Base-by-base conservation (phyloP, 2,113 vertebrate species). In the Naja naja region DNA sequence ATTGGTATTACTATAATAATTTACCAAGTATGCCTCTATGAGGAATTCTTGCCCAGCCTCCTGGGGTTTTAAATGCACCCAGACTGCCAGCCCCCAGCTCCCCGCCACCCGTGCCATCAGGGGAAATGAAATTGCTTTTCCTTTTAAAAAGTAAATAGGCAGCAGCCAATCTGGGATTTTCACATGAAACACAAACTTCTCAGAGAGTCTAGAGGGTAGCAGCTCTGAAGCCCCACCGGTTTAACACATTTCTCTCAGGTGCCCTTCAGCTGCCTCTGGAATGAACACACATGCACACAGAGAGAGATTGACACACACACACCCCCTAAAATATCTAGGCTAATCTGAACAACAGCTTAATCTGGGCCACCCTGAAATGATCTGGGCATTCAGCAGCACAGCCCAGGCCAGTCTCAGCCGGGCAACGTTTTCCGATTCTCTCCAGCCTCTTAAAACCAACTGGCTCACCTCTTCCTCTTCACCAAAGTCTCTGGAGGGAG, bases 341-440 rank as follows among this genome's bases (percentile, higher is more conserved):
- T 88, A 87, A 54, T 52, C 39, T 60, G 14, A 87, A 64, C 9
- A 45, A 43, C 14, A 53, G 58, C 58, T 81, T 90, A 27, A 55
- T 64, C 56, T 52, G 34, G 34, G 55, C 91, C 58, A 64, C 27
- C 69, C 49, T 1, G 0, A 60, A 47, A 85, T 87, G 56, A 5
- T 49, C 47, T 49, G 0, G n/a, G 56, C 30, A 9, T 85, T 11
- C 87, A 58, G 0, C 0, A 22, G 2, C 55, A 64, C 0, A 0
- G 56, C 4, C 0, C 0, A 3, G 45, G 53, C 52, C 0, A 10
- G 53, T 81, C 58, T 25, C 89, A 54, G 1, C 88, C 34, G 89
- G 39, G 27, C 4, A 30, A 58, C 0, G 0, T 0, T 12, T n/a
- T 45, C 43, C 6, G 88, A 87, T 0, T 56, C 64, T 18, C 64